phyloP scores from a whole-genome alignment of 2,888 invertebrate genomes.

The Alloplasta piceator region DNA sequence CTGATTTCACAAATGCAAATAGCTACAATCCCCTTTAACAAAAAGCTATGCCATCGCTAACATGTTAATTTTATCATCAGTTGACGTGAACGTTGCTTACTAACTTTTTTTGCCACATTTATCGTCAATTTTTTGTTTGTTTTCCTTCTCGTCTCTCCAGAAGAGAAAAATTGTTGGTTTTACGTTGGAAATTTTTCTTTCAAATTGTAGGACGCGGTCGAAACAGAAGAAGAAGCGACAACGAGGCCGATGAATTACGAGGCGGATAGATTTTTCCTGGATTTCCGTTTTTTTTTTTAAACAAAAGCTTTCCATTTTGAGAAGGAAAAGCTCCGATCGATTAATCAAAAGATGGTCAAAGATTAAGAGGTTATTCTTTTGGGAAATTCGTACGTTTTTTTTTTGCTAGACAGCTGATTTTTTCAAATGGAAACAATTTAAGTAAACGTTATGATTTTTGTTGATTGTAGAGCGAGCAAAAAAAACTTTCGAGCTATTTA shows the following conservation, averaged over 20 bases:
- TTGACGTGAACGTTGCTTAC: no score
- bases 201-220: slow-evolving; percentile 77
- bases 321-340: not conserved
- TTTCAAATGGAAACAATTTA: not conserved
- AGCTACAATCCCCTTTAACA: no score
- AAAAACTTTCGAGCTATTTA: slow-evolving; percentile 32
- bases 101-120: no score
- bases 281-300: no score
- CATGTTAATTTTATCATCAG: no score
- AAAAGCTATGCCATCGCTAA: no score
- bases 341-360: not conserved
- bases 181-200: slow-evolving; percentile 58
- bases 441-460: no score
- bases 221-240: slow-evolving; percentile 77
- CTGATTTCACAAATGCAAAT: no score
- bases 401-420: not conserved
- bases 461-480: not conserved
- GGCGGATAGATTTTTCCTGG: slow-evolving; percentile 67
- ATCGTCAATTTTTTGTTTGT: not conserved
- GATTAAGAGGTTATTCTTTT: not conserved
- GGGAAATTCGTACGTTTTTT: not conserved
- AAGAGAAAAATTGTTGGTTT: slow-evolving; percentile 35
- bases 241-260: slow-evolving; percentile 76
- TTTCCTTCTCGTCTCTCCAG: slow-evolving; percentile 11
- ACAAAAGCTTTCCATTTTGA: no score